A percentile compares a stretch with the other conserved stretches of the same genome.
These are phyloP conservation scores for Caenorhabditis remanei DNA, from an alignment of 1,140 invertebrate genomes.

Conservation along the genomic window DNA sequence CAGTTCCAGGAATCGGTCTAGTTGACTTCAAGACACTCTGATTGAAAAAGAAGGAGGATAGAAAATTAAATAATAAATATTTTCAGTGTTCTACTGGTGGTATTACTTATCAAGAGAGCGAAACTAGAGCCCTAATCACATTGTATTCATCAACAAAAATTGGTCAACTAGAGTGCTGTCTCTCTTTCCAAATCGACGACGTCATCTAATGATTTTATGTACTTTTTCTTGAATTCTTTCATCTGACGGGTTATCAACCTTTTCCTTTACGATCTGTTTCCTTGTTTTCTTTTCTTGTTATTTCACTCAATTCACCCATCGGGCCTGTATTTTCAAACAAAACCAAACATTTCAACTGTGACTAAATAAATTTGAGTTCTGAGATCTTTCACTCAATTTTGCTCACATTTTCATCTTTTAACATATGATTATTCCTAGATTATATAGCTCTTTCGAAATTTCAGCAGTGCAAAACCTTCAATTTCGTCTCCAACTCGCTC, in stretches of 20 bases:
- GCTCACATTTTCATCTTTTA: not conserved
- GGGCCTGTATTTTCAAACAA: slow-evolving; percentile 13
- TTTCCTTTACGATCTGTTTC: slow-evolving; percentile 25
- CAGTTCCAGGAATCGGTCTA: not conserved
- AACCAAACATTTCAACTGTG: slow-evolving; percentile 42
- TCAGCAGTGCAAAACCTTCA: not conserved
- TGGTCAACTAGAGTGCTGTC: not conserved
- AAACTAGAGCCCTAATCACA: slow-evolving; percentile 14
- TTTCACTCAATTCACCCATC: slow-evolving; percentile 8
- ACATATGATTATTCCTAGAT: not conserved
- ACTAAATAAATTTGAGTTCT: slow-evolving; percentile 16
- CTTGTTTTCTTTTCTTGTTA: not conserved
- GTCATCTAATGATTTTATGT: slow-evolving; percentile 39
- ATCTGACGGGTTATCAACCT: not conserved
- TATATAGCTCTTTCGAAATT: not conserved
- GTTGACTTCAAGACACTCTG: no score
- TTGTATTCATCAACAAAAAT: not conserved
- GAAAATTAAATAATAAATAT: not conserved
- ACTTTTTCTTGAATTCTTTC: slow-evolving; percentile 38
- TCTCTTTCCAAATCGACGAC: not conserved
- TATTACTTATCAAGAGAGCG: slow-evolving; percentile 71
- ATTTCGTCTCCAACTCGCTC: not conserved
- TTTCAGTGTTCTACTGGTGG: slow-evolving; percentile 77
- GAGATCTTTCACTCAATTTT: not conserved
- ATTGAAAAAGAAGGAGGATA: not conserved